Evolutionary conservation across 2,113 vertebrate genomes (phyloP).

Genomic region (Sitta europaea): DNA sequence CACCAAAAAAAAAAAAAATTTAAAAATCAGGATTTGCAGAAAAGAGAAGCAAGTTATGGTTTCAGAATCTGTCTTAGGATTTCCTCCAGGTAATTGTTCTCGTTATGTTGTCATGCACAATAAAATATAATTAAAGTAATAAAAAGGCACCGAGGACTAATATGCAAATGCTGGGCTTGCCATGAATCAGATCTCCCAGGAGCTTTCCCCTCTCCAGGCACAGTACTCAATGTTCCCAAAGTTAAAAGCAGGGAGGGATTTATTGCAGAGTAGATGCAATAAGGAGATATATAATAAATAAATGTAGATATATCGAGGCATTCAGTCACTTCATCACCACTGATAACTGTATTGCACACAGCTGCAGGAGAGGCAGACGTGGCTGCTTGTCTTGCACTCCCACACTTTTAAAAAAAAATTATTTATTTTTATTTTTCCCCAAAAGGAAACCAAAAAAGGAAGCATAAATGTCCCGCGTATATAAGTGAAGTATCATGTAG

Average conservation of each 20-base stretch:
- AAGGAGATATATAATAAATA: neutral
- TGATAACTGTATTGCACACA: neutral
- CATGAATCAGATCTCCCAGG: neutral
- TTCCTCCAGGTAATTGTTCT: slow-evolving; percentile 4
- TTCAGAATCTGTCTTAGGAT: neutral
- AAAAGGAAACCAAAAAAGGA: slow-evolving; percentile 46
- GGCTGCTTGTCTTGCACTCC: neutral
- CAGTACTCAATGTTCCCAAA: neutral
- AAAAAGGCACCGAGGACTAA: neutral
- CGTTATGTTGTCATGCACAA: neutral
- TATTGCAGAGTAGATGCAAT: neutral
- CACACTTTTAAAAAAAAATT: neutral
- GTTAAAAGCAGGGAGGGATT: neutral
- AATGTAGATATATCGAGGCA: neutral
- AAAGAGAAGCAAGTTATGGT: neutral
- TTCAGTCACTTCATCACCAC: neutral
- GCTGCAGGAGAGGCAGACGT: neutral
- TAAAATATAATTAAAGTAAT: slow-evolving; percentile 36
- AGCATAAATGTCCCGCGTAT: neutral
- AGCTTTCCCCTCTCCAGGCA: neutral
- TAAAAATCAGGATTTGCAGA: neutral
- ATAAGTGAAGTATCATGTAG: neutral
- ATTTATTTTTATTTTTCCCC: neutral
- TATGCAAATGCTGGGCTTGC: neutral
- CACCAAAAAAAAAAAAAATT: neutral